Evolutionary conservation across 2,888 invertebrate genomes (phyloP).

Genomic region (Carterocephalus palaemon): DNA sequence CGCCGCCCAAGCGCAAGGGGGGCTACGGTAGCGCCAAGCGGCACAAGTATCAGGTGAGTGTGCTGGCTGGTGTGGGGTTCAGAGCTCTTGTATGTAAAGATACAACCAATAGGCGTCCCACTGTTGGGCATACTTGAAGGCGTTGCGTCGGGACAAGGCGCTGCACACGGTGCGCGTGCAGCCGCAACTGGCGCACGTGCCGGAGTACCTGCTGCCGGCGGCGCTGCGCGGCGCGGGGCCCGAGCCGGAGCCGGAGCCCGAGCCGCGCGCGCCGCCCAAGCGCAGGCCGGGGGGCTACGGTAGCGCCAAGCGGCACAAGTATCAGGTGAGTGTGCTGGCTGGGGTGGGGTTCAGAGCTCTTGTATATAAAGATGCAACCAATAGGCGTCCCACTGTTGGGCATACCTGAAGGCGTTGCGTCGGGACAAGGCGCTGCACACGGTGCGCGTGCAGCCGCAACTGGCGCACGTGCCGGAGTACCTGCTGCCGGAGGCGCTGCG

Average conservation of each 20-base stretch:
- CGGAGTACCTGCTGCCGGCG: slow-evolving; percentile 93
- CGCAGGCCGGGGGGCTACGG: slow-evolving; percentile 54
- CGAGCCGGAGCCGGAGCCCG: slow-evolving; percentile 50
- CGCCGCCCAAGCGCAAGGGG: slow-evolving; percentile 48
- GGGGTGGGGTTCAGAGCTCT: too few relatives aligned
- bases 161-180: slow-evolving; percentile 91
- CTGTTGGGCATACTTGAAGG: too few relatives aligned
- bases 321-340: slow-evolving; percentile 58
- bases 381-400: too few relatives aligned
- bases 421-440: slow-evolving; percentile 93
- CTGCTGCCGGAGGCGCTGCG: slow-evolving; percentile 89
- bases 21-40: slow-evolving; percentile 62
- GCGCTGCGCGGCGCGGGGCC: slow-evolving; percentile 83
- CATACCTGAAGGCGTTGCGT: slow-evolving; percentile 89
- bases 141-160: slow-evolving; percentile 91
- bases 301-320: slow-evolving; percentile 64
- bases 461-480: slow-evolving; percentile 96
- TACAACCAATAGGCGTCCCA: too few relatives aligned
- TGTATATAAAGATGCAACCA: too few relatives aligned
- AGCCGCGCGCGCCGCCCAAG: slow-evolving; percentile 40
- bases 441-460: slow-evolving; percentile 88
- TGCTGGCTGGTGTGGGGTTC: too few relatives aligned
- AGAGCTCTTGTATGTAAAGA: too few relatives aligned
- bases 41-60: slow-evolving; percentile 64
- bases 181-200: slow-evolving; percentile 92